Percentiles rank a stretch among this genome's conserved stretches.
phyloP scores from a whole-genome alignment of 2,888 invertebrate genomes.

The Leucoma salicis region DNA sequence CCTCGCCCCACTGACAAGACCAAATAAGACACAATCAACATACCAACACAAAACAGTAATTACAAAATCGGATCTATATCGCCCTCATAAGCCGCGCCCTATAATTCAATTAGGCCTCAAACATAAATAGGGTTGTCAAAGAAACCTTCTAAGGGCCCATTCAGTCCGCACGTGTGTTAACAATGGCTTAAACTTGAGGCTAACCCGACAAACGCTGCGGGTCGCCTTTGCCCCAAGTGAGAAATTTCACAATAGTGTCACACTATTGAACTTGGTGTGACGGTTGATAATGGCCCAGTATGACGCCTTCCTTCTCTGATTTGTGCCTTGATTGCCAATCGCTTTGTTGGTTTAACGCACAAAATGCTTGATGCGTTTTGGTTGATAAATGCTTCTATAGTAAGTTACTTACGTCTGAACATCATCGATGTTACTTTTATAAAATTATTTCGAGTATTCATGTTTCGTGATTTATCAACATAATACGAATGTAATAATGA shows the following conservation, averaged over 20 bases:
- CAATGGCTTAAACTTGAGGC: constrained; percentile 50
- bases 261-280: constrained; percentile 70
- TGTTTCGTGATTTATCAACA: neutral
- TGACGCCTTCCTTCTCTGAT: constrained; percentile 56
- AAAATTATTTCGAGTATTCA: constrained; percentile 2
- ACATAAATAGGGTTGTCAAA: constrained; percentile 71
- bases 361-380: constrained; percentile 39
- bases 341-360: constrained; percentile 53
- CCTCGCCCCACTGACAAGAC: constrained; percentile 8
- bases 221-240: constrained; percentile 63
- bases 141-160: constrained; percentile 62
- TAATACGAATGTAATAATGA: too few species aligned
- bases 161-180: constrained; percentile 72
- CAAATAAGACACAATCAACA: constrained; percentile 16
- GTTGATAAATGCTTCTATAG: constrained; percentile 34
- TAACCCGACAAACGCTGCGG: constrained; percentile 67
- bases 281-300: constrained; percentile 70
- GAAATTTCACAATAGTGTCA: constrained; percentile 75
- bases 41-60: constrained; percentile 40
- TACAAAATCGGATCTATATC: constrained; percentile 54
- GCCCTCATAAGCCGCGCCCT: constrained; percentile 55
- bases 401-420: constrained; percentile 17
- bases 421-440: constrained; percentile 10
- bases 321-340: constrained; percentile 52
- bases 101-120: constrained; percentile 75